Evolutionary conservation across 2,113 vertebrate genomes (phyloP), one percentile per base, ranked within the genome.

Genomic region (Nycticryphes semicollaris): DNA sequence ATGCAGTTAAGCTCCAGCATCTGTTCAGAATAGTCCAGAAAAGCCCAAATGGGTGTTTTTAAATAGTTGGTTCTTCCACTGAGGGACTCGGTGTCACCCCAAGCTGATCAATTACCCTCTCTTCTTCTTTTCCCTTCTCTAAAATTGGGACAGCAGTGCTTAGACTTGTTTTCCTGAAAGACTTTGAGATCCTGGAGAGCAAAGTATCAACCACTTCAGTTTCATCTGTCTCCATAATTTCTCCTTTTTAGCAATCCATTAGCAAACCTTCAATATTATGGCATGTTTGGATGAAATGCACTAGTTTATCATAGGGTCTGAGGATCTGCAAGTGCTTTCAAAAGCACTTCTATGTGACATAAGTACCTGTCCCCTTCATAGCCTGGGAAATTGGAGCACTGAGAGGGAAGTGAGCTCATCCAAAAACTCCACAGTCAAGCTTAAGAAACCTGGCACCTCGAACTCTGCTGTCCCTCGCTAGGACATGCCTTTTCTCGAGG

Each of bases 221-320:
- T 91, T 45, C 10, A 17, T 39, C 20, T 82, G 11, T 68, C 48
- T 79, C 57, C 17, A 3, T 64, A 27, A 28, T 47, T 63, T 50
- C 53, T 86, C 48, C 43, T 37, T 64, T 84, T 56, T 41, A 59
- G 24, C 37, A 68, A 14, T 72, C 31, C 47, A 48, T 73, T 41
- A 57, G 57, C 68, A 80, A 24, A 35, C 47, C 31, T 45, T 37
- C 20, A 19, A 0, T 51, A 2, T 33, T 47, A 2, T 0, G 45
- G 35, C 59, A 13, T 6, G 18, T 33, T n/a, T 12, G 25, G 45
- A 9, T 88, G 54, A 31, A 54, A 1, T 9, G 51, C 25, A 25
- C 62, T 63, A 3, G 19, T 37, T 85, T 37, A 5, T 28, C 60
- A 28, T 3, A 24, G 23, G 48, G 33, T 22, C 54, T 62, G 68